A percentile compares a stretch with the other conserved stretches of the same genome.
These are phyloP conservation scores for Gonioctena quinquepunctata DNA, from an alignment of 1,140 invertebrate species.

Conservation along the genomic window DNA sequence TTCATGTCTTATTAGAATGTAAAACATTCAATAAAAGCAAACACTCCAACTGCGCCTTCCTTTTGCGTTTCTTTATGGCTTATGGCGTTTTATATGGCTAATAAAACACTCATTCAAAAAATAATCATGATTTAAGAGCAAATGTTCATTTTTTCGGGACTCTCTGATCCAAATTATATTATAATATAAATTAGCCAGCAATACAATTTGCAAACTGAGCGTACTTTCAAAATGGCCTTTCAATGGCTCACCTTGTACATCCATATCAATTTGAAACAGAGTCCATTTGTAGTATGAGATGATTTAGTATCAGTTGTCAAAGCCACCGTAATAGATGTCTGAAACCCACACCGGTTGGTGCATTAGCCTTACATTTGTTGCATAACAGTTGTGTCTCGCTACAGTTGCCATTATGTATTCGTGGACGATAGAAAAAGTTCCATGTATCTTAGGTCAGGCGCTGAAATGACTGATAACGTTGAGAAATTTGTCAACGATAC, in stretches of 20 bases:
- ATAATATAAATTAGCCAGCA: too few relatives aligned
- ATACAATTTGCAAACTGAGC: too few relatives aligned
- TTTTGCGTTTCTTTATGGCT: too few relatives aligned
- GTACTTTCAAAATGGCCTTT: too few relatives aligned
- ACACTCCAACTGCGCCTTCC: too few relatives aligned
- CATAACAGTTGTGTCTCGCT: neutral
- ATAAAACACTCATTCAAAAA: too few relatives aligned
- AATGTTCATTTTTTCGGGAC: too few relatives aligned
- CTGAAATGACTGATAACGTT: neutral
- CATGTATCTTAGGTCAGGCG: neutral
- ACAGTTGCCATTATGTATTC: neutral
- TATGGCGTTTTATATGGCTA: too few relatives aligned
- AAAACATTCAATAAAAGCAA: too few relatives aligned
- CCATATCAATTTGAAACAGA: neutral
- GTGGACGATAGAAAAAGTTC: neutral
- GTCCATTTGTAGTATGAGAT: neutral
- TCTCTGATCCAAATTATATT: too few relatives aligned
- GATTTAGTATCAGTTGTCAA: neutral
- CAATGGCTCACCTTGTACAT: neutral
- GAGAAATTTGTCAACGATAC: neutral
- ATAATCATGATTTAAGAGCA: too few relatives aligned
- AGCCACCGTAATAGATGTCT: neutral
- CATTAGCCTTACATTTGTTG: neutral
- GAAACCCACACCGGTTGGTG: neutral
- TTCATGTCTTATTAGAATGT: too few relatives aligned